Conservation (phyloP, 2,113 vertebrate species). For the Vidua macroura region DNA sequence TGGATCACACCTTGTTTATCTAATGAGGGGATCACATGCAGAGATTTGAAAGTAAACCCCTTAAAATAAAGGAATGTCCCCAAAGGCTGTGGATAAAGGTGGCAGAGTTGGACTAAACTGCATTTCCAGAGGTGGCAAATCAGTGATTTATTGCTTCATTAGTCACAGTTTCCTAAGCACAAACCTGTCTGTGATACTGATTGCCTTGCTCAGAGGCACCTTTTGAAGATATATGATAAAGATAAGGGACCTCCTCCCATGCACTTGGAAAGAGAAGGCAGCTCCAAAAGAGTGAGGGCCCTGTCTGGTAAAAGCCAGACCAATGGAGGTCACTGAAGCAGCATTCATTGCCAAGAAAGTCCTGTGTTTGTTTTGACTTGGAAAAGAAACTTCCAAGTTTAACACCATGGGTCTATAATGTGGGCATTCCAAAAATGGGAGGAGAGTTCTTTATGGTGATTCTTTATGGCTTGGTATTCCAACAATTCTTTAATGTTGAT, state of each 20-base stretch:
- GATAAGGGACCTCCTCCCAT: constrained; percentile 14
- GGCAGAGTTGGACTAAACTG: neutral
- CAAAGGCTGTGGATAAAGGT: neutral
- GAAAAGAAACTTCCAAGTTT: constrained; percentile 27
- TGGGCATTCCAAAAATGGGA: neutral
- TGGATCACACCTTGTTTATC: neutral
- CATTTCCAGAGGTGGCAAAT: constrained; percentile 17
- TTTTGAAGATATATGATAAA: constrained; percentile 48
- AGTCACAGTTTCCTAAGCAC: constrained; percentile 26
- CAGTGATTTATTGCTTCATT: constrained; percentile 9
- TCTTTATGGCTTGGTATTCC: neutral
- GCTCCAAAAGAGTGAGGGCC: neutral
- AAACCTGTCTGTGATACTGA: neutral
- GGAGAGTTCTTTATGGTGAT: neutral
- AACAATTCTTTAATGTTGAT: neutral
- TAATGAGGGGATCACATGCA: neutral
- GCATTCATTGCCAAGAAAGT: neutral
- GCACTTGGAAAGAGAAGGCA: constrained; percentile 9
- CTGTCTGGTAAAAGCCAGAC: neutral
- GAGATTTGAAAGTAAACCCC: neutral
- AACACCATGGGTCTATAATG: neutral
- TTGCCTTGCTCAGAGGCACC: constrained; percentile 2
- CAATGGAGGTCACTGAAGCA: neutral
- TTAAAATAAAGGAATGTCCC: neutral
- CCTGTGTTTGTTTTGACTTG: constrained; percentile 28